Percentiles rank a stretch among this genome's conserved stretches.
Conservation (phyloP, 2,797 vertebrate species). For the Intellagama lesueurii region DNA sequence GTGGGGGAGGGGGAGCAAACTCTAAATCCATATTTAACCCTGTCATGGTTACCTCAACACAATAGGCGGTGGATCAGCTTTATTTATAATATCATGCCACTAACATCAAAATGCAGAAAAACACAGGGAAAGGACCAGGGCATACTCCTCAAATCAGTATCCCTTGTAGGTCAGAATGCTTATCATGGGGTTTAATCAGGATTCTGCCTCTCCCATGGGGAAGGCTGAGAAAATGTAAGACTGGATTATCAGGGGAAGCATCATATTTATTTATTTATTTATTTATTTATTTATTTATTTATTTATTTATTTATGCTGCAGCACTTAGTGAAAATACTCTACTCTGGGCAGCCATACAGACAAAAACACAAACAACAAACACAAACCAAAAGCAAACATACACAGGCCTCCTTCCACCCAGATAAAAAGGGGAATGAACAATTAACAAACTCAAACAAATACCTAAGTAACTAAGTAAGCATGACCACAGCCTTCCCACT, state of each 20-base stretch:
- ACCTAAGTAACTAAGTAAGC: no score
- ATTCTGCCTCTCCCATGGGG: neutral
- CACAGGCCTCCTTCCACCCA: no score
- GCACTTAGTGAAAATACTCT: no score
- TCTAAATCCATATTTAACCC: neutral
- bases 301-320: no score
- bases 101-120: neutral
- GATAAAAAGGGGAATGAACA: no score
- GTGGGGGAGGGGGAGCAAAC: neutral
- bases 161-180: neutral
- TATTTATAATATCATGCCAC: neutral
- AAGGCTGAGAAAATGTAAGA: neutral
- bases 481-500: neutral
- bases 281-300: no score
- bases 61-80: neutral
- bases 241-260: neutral
- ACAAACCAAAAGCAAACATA: no score
- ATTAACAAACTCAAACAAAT: no score
- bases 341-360: no score
- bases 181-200: neutral
- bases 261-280: no score
- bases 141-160: neutral
- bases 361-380: no score
- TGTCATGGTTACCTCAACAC: neutral
- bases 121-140: no score